Evolutionary conservation across 2,113 vertebrate species (phyloP).

Genomic region (Rattus rattus): DNA sequence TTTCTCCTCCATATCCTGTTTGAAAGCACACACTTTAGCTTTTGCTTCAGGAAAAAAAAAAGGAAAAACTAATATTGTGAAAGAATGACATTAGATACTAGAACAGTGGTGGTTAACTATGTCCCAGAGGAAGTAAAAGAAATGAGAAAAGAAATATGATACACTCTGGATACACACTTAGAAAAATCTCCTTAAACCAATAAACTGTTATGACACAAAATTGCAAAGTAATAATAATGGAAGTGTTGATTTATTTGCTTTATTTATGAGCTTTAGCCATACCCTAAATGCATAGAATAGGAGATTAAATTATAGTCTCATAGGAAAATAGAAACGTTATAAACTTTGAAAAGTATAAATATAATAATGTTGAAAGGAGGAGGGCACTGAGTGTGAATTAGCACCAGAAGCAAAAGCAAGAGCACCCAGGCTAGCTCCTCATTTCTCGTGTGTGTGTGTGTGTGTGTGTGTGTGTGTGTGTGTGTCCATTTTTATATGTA

Average conservation of each 20-base stretch:
- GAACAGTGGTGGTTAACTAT: not conserved
- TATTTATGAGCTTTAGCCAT: slow-evolving; percentile 32
- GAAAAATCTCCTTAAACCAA: not conserved
- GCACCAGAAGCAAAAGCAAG: not conserved
- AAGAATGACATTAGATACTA: not conserved
- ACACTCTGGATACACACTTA: not conserved
- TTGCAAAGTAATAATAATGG: slow-evolving; percentile 17
- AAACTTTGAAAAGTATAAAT: not conserved
- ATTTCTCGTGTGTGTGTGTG: not conserved
- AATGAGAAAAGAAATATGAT: slow-evolving; percentile 33
- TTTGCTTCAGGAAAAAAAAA: not conserved
- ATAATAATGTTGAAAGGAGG: not conserved
- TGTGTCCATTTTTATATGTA: no score
- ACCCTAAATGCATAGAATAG: not conserved
- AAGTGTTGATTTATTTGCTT: not conserved
- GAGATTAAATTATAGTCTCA: not conserved
- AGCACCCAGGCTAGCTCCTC: not conserved
- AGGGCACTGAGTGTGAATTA: not conserved
- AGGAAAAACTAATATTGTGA: not conserved
- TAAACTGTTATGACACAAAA: not conserved
- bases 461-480: not conserved
- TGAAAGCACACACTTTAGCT: not conserved
- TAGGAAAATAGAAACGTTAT: slow-evolving; percentile 18
- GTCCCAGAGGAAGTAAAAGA: slow-evolving; percentile 1
- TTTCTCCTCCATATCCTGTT: not conserved